A percentile compares a stretch with the other conserved stretches of the same genome.
phyloP scores from a whole-genome alignment of 1,140 invertebrate genomes.

The Daktulosphaira vitifoliae region DNA sequence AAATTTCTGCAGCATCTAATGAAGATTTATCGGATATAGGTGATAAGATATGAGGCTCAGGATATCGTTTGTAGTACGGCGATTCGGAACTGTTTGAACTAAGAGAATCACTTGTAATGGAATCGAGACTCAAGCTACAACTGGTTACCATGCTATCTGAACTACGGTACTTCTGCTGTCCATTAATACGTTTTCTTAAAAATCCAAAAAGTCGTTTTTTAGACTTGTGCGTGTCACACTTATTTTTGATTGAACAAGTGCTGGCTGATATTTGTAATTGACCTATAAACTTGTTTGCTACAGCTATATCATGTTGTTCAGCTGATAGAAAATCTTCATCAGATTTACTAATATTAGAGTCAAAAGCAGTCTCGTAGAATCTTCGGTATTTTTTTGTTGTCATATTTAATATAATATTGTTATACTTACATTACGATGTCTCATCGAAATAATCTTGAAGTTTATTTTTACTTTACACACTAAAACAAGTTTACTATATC shows the following conservation, averaged over 20 bases:
- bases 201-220: conserved; percentile 35
- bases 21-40: conserved; percentile 86
- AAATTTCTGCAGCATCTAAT: conserved; percentile 50
- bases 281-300: conserved; percentile 7
- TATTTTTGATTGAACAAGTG: conserved; percentile 38
- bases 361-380: conserved; percentile 81
- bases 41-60: conserved; percentile 59
- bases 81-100: conserved; percentile 77
- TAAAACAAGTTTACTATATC: too few relatives aligned
- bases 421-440: background rate
- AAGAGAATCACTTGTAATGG: conserved; percentile 61
- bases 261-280: conserved; percentile 38
- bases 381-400: conserved; percentile 48
- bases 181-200: background rate
- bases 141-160: conserved; percentile 77
- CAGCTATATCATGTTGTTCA: conserved; percentile 21
- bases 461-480: too few relatives aligned
- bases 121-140: conserved; percentile 70
- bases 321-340: conserved; percentile 24
- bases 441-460: too few relatives aligned
- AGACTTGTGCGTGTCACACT: conserved; percentile 37
- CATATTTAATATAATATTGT: background rate
- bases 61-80: conserved; percentile 44
- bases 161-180: conserved; percentile 61
- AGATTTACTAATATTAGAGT: conserved; percentile 68